phyloP scores from a whole-genome alignment of 2,888 invertebrate species.

The Pemphredon lugubris region DNA sequence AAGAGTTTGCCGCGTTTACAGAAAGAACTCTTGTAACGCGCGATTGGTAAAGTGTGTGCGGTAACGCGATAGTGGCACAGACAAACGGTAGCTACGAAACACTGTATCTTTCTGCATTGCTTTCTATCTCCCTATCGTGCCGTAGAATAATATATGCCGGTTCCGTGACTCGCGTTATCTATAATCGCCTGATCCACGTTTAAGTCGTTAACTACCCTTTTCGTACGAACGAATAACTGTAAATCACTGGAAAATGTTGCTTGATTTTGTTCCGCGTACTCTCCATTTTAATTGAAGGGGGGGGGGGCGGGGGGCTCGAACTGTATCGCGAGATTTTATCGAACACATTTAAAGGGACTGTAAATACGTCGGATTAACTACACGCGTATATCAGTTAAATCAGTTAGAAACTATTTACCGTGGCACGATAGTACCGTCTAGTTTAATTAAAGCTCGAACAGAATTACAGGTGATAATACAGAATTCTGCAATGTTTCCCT shows the following conservation, averaged over 20 bases:
- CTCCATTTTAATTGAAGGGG: too few relatives aligned
- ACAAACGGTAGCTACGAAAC: neutral
- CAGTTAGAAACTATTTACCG: conserved; percentile 19
- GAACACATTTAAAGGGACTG: too few relatives aligned
- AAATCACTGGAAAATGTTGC: neutral
- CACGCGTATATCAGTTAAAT: too few relatives aligned
- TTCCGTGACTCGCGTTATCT: conserved; percentile 16
- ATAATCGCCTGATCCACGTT: conserved; percentile 8
- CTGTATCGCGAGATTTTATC: too few relatives aligned
- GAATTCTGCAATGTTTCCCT: conserved; percentile 33
- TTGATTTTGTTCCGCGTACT: too few relatives aligned
- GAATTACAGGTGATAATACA: conserved; percentile 48
- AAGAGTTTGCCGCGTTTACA: neutral
- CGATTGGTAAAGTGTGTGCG: neutral
- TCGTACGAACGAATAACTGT: neutral
- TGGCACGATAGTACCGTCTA: conserved; percentile 28
- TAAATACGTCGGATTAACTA: too few relatives aligned
- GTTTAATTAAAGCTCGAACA: conserved; percentile 42
- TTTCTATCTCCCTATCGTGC: neutral
- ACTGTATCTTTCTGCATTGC: neutral
- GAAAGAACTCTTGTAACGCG: neutral
- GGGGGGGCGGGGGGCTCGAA: too few relatives aligned
- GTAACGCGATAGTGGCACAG: neutral
- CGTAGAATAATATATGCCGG: conserved; percentile 2
- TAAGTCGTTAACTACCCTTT: conserved; percentile 13